A percentile compares a stretch with the other conserved stretches of the same genome.
These are phyloP conservation scores for Coreoperca whiteheadi DNA, from an alignment of 2,113 vertebrate species.

Conservation along the genomic window DNA sequence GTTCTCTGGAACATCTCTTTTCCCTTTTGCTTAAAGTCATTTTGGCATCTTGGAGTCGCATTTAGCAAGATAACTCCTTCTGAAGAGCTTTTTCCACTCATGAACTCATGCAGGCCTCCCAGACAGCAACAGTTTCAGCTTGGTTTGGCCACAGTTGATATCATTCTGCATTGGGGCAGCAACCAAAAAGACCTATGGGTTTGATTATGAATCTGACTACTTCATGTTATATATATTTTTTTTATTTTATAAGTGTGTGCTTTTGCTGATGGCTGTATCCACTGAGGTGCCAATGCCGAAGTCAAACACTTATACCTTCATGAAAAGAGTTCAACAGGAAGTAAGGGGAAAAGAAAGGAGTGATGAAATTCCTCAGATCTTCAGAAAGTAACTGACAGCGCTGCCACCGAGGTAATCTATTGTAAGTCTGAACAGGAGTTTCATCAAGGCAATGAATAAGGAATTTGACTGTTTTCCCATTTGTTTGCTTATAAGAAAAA, in stretches of 20 bases:
- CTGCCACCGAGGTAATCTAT: slow-evolving; percentile 76
- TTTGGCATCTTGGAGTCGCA: slow-evolving; percentile 37
- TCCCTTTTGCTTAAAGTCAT: slow-evolving; percentile 71
- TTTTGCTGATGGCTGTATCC: slow-evolving; percentile 4
- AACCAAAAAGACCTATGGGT: background rate
- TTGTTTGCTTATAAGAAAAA: slow-evolving; percentile 81
- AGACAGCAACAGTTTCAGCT: slow-evolving; percentile 22
- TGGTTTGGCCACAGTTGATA: background rate
- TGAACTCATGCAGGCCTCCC: slow-evolving; percentile 26
- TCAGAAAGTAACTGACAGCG: slow-evolving; percentile 77
- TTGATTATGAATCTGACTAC: background rate
- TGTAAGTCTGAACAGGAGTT: slow-evolving; percentile 74
- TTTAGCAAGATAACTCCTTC: slow-evolving; percentile 62
- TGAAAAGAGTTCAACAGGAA: background rate
- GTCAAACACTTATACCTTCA: background rate
- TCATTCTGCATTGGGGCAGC: slow-evolving; percentile 7
- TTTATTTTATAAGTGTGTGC: background rate
- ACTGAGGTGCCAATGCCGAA: background rate
- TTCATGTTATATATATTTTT: slow-evolving; percentile 3
- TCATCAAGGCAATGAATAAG: slow-evolving; percentile 75
- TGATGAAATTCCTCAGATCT: slow-evolving; percentile 65
- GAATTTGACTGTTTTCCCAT: slow-evolving; percentile 77
- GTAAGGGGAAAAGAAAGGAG: background rate
- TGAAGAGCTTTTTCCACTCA: slow-evolving; percentile 46
- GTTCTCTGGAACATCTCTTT: slow-evolving; percentile 74